These are phyloP conservation scores for Drosophila asahinai DNA, from an alignment of 1,140 invertebrate genomes.

Conservation along the genomic window DNA sequence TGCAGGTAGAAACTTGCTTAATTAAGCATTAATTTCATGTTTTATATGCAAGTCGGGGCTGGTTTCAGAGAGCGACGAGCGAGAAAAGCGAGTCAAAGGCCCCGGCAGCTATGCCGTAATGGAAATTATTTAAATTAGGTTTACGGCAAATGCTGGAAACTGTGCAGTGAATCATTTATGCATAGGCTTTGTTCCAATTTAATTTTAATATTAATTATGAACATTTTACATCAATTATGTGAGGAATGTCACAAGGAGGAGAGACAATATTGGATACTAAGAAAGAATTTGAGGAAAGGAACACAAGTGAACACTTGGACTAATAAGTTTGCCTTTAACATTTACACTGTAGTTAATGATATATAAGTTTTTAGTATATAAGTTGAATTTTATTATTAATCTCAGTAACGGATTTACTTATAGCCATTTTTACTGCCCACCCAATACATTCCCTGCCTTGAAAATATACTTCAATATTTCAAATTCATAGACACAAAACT, in stretches of 20 bases:
- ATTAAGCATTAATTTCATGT: conserved; percentile 79
- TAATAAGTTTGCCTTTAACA: no score
- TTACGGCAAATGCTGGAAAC: conserved; percentile 17
- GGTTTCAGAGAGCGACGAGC: conserved; percentile 5
- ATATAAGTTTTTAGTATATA: no score
- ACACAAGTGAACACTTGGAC: no score
- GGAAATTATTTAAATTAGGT: conserved; percentile 57
- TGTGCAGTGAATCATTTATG: conserved; percentile 23
- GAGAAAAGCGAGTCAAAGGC: conserved; percentile 21
- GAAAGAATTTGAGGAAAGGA: not conserved
- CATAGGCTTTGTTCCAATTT: conserved; percentile 27
- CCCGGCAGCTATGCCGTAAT: conserved; percentile 25
- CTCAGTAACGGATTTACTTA: no score
- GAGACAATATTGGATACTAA: not conserved
- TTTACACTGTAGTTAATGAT: no score
- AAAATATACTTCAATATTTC: not conserved
- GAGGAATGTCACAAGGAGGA: not conserved
- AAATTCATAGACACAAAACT: not conserved
- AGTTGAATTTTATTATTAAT: no score
- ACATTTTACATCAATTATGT: conserved; percentile 15
- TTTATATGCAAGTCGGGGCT: conserved; percentile 69
- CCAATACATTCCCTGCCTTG: not conserved
- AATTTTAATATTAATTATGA: conserved; percentile 39
- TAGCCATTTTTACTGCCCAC: no score
- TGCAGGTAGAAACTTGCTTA: conserved; percentile 60